phyloP scores from a whole-genome alignment of 2,797 vertebrate genomes.

The Chlorospingus flavigularis region DNA sequence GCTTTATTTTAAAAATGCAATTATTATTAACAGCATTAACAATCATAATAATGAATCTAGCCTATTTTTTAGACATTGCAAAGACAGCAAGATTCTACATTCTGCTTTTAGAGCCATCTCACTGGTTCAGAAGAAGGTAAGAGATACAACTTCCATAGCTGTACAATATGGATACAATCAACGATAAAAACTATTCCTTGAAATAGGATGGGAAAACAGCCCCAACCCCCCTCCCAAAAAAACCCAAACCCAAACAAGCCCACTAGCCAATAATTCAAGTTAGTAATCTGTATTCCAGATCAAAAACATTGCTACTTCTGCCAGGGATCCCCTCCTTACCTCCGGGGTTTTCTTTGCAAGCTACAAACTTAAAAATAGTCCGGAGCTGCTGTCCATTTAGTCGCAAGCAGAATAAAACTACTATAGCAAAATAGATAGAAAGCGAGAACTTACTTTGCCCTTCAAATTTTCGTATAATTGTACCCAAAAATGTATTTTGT shows the following conservation, averaged over 20 bases:
- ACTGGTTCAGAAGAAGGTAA: neutral
- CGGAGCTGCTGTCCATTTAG: slow-evolving; percentile 57
- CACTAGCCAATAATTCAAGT: neutral
- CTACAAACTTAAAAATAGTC: slow-evolving; percentile 68
- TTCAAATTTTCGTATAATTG: slow-evolving; percentile 99
- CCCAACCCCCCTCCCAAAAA: no score
- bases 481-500: slow-evolving; percentile 97
- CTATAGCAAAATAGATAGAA: slow-evolving; percentile 64
- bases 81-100: neutral
- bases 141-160: neutral
- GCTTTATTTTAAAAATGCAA: slow-evolving; percentile 41
- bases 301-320: slow-evolving; percentile 31
- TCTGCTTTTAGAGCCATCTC: neutral
- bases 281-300: slow-evolving; percentile 52
- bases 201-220: neutral
- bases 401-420: slow-evolving; percentile 52
- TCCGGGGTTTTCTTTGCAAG: slow-evolving; percentile 28
- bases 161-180: neutral
- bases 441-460: slow-evolving; percentile 93
- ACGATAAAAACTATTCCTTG: slow-evolving; percentile 32
- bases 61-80: neutral
- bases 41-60: neutral
- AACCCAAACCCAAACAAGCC: neutral
- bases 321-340: slow-evolving; percentile 32
- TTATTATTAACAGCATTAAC: neutral